Evolutionary conservation across 2,888 invertebrate genomes (phyloP), one percentile per base, ranked within the genome.

Genomic region (Morpho deidamia): DNA sequence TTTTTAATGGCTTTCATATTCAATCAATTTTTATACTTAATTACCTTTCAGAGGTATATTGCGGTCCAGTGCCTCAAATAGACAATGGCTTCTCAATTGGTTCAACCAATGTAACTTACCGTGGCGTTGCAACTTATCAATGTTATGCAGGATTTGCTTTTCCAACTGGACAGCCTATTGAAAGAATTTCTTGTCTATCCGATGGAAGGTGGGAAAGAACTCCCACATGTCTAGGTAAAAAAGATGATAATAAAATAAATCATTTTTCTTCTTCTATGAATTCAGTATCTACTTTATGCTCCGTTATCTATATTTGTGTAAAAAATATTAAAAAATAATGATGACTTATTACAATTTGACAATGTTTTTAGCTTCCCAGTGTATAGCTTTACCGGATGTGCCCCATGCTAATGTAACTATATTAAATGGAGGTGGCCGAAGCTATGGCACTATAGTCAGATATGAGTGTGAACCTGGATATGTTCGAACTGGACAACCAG

Each of bases 111-210:
- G 98, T 99, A 7, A 98, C 98, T 0, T 99, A 96, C 74, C 92
- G 94, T 59, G 98, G 98, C 37, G 92, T 96, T 63, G 98, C 98
- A 52, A 97, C 96, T 78, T 99, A 98, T 78, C 97, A 98, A 74
- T 99, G 98, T 76, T 98, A 99, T 77, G 97, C 98, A 51, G 98
- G 97, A 42, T 98, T 98, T 75, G 96, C 96, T 48, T 98, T 99
- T 73, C 94, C 97, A 7, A 95, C 96, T 48, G 95, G 95, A 49
- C 92, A 94, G 66, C 96, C 96, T 0, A 95, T 96, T 55, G 97
- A 97, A 83, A 94, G 93, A 73, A 96, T 97, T 64, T 95, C 96
- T 7, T 98, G 97, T 72, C 90, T 96, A 57, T 94, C 96, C 53
- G 96, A 97, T 76, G 97, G 97, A 4, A 91, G 95, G 72, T 97